Conservation (phyloP, 2,888 invertebrate species). For the Eupithecia tripunctaria region DNA sequence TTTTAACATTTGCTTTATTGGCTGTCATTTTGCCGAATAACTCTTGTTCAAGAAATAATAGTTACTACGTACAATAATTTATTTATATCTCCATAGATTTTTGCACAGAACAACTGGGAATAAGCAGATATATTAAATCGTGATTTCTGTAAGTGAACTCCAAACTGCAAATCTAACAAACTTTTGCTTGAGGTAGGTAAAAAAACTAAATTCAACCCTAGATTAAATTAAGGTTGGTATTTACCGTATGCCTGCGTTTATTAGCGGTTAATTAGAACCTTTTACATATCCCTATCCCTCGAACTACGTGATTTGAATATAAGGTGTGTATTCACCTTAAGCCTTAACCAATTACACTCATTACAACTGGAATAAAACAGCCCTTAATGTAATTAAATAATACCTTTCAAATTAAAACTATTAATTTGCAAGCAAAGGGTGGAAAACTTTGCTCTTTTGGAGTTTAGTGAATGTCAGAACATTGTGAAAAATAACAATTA, state of each 20-base stretch:
- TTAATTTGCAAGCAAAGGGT: slow-evolving; percentile 40
- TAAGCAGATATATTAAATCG: not conserved
- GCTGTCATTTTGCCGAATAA: no score
- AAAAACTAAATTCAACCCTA: not conserved
- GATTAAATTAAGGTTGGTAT: not conserved
- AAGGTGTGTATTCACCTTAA: slow-evolving; percentile 29
- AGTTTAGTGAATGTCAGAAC: not conserved
- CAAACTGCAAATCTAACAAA: not conserved
- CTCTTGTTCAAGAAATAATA: no score
- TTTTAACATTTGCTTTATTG: no score
- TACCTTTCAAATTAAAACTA: slow-evolving; percentile 47
- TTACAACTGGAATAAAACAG: slow-evolving; percentile 51
- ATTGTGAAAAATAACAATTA: not conserved
- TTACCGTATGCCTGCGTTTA: not conserved
- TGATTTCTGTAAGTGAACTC: no score
- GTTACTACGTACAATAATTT: no score
- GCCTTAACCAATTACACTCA: slow-evolving; percentile 48
- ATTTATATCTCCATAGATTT: no score
- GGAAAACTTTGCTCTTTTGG: slow-evolving; percentile 6
- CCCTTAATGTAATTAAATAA: slow-evolving; percentile 38
- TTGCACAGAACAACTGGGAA: no score
- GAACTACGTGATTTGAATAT: slow-evolving; percentile 46
- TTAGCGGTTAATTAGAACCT: slow-evolving; percentile 2
- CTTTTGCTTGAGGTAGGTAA: not conserved
- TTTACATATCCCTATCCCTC: slow-evolving; percentile 2